A percentile compares a stretch with the other conserved stretches of the same genome.
Evolutionary conservation across 2,888 invertebrate genomes (phyloP).

Genomic region (Scaeva pyrastri): DNA sequence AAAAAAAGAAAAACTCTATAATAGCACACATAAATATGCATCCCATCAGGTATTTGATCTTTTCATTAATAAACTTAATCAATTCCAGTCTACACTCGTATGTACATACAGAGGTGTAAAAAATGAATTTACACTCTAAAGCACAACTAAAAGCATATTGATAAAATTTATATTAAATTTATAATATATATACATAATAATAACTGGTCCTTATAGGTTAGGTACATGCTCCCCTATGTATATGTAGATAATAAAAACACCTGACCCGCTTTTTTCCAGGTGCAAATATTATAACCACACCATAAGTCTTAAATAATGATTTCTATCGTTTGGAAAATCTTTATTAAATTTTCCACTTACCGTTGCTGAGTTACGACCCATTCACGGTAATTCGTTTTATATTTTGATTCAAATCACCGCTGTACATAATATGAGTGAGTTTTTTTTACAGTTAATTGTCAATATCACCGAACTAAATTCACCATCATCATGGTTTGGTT

Average conservation of each 20-base stretch:
- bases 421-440: slow-evolving; percentile 46
- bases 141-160: background rate
- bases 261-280: slow-evolving; percentile 70
- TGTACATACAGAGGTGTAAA: background rate
- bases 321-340: slow-evolving; percentile 50
- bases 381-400: slow-evolving; percentile 63
- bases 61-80: slow-evolving; percentile 66
- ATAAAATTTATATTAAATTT: slow-evolving; percentile 19
- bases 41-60: slow-evolving; percentile 63
- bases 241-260: background rate
- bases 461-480: slow-evolving; percentile 44
- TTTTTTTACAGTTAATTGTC: slow-evolving; percentile 52
- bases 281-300: slow-evolving; percentile 49
- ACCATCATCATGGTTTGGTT: slow-evolving; percentile 14
- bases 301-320: slow-evolving; percentile 60
- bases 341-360: slow-evolving; percentile 65
- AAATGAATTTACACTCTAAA: background rate
- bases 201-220: slow-evolving; percentile 11
- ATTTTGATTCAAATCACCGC: slow-evolving; percentile 59
- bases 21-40: slow-evolving; percentile 48
- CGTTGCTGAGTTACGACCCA: slow-evolving; percentile 59
- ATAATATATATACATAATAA: background rate
- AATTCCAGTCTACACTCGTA: slow-evolving; percentile 65
- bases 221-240: background rate
- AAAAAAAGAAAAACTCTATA: background rate